Evolutionary conservation across 2,888 invertebrate species (phyloP).

Genomic region (Drosophila limbata): DNA sequence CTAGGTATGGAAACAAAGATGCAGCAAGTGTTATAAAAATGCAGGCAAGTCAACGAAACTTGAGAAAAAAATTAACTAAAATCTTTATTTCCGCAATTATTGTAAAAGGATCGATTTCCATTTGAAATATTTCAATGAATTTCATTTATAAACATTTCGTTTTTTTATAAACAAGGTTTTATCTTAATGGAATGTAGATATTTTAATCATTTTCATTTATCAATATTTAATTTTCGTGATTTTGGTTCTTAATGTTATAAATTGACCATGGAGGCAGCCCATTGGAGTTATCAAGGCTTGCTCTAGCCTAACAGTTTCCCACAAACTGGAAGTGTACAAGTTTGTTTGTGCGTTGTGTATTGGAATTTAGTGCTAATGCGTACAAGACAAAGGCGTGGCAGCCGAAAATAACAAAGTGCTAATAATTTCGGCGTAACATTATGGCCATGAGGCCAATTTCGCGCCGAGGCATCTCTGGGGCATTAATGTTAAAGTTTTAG

Average conservation of each 20-base stretch:
- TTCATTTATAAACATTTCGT: not conserved
- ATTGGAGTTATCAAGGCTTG: not conserved
- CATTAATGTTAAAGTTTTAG: constrained; percentile 26
- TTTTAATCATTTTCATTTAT: no score
- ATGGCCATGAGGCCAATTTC: constrained; percentile 51
- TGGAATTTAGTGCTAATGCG: constrained; percentile 75
- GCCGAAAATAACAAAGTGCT: constrained; percentile 75
- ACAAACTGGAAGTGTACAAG: not conserved
- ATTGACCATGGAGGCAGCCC: not conserved
- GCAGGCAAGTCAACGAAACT: not conserved
- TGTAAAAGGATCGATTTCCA: not conserved
- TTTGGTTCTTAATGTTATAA: no score
- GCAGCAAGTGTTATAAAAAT: constrained; percentile 4
- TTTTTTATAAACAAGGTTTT: not conserved
- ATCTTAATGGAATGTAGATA: not conserved
- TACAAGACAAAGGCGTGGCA: constrained; percentile 75
- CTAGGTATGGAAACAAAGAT: constrained; percentile 14
- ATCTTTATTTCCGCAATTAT: not conserved
- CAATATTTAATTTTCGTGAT: no score
- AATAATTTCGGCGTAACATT: constrained; percentile 72
- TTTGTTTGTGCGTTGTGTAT: constrained; percentile 1
- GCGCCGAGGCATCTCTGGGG: constrained; percentile 11
- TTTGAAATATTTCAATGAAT: not conserved
- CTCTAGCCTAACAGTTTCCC: constrained; percentile 4
- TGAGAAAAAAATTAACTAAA: not conserved